Evolutionary conservation across 1,140 invertebrate species (phyloP).

Genomic region (Drosophila fuyamai): DNA sequence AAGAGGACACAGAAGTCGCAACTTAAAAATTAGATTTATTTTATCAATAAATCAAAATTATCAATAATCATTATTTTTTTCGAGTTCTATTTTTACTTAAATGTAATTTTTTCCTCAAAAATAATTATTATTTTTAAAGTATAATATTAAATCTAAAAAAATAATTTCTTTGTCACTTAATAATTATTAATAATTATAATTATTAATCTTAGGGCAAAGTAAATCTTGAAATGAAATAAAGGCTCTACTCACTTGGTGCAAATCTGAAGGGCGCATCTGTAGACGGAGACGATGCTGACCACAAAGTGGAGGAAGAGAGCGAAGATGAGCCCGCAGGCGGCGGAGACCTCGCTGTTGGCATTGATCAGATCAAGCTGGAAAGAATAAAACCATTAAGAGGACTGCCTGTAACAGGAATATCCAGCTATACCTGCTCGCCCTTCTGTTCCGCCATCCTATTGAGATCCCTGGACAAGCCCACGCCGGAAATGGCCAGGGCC

Average conservation of each 20-base stretch:
- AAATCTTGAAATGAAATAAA: neutral
- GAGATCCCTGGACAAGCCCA: slow-evolving; percentile 77
- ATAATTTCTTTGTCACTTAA: no score
- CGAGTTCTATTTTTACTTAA: no score
- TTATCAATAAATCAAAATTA: no score
- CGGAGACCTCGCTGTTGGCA: slow-evolving; percentile 73
- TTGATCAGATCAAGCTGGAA: slow-evolving; percentile 69
- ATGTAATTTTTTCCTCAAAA: no score
- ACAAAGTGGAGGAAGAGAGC: slow-evolving; percentile 79
- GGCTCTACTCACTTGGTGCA: slow-evolving; percentile 78
- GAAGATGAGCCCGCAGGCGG: slow-evolving; percentile 78
- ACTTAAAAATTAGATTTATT: no score
- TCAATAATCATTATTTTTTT: no score
- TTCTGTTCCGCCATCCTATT: slow-evolving; percentile 79
- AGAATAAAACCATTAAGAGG: slow-evolving; percentile 2
- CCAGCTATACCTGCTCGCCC: slow-evolving; percentile 31
- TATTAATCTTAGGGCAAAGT: no score
- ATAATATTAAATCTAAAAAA: no score
- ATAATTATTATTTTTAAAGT: no score
- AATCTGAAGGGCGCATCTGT: slow-evolving; percentile 77
- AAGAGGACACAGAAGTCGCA: no score
- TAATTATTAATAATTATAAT: neutral
- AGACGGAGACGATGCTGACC: slow-evolving; percentile 82
- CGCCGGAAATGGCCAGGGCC: slow-evolving; percentile 81
- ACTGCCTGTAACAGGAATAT: neutral